Conservation (phyloP, 2,797 vertebrate genomes). For the Poecilia gillii region DNA sequence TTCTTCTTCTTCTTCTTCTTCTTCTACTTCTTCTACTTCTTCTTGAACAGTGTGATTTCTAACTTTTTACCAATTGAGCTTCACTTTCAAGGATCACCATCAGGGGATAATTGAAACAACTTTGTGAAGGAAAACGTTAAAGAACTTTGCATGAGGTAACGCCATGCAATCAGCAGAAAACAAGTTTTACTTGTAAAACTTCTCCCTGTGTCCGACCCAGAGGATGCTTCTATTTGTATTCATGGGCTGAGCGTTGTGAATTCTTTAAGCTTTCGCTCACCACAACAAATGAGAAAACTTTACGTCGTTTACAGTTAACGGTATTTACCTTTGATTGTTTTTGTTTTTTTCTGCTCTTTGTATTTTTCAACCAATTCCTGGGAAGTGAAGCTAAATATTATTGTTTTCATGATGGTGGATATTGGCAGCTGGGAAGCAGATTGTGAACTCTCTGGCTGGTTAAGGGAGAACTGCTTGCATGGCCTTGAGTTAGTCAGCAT, state of each 20-base stretch:
- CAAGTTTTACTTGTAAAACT: conserved; percentile 50
- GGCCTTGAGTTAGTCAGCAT: conserved; percentile 78
- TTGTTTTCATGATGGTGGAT: conserved; percentile 63
- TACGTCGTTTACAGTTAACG: conserved; percentile 33
- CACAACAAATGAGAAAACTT: not conserved
- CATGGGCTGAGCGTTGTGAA: conserved; percentile 8
- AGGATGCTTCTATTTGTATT: conserved; percentile 35
- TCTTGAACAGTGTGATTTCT: not conserved
- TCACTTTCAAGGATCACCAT: conserved; percentile 4
- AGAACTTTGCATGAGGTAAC: conserved; percentile 61
- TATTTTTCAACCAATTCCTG: conserved; percentile 51
- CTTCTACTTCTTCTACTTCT: not conserved
- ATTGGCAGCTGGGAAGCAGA: conserved; percentile 62
- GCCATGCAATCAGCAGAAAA: conserved; percentile 50
- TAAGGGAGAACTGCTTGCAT: conserved; percentile 58
- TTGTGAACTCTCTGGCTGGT: conserved; percentile 54
- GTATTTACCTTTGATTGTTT: conserved; percentile 17
- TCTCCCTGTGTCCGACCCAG: conserved; percentile 44
- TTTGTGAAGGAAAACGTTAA: conserved; percentile 33
- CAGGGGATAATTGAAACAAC: conserved; percentile 34
- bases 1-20: not conserved
- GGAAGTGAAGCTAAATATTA: conserved; percentile 60
- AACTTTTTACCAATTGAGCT: not conserved
- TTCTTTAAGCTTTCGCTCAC: not conserved
- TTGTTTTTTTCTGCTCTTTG: conserved; percentile 30